phyloP scores from a whole-genome alignment of 35 echinoderm and acorn worm genomes.

The Diadema setosum region DNA sequence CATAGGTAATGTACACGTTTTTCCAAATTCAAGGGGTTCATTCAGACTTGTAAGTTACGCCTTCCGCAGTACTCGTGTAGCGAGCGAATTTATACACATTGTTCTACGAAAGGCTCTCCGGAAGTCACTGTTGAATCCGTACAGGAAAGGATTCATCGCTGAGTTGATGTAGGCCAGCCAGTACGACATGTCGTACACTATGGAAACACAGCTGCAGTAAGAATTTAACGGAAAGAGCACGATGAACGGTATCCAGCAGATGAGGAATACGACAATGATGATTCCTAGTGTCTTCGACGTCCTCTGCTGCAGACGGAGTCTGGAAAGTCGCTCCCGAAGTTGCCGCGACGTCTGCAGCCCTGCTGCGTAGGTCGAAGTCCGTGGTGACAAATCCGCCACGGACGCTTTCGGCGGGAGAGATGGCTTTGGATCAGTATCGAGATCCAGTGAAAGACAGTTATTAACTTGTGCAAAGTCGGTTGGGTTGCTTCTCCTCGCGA shows the following conservation, averaged over 20 bases:
- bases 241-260: conserved; percentile 57
- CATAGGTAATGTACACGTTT: too few relatives aligned
- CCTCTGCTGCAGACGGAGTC: background rate
- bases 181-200: conserved; percentile 36
- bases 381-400: too few relatives aligned
- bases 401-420: too few relatives aligned
- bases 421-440: too few relatives aligned
- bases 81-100: too few relatives aligned
- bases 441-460: too few relatives aligned
- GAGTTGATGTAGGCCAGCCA: conserved; percentile 72
- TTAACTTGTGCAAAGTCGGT: too few relatives aligned
- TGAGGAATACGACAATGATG: conserved; percentile 13
- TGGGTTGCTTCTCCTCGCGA: background rate
- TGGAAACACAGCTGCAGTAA: conserved; percentile 19
- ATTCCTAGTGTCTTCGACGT: conserved; percentile 57
- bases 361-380: background rate
- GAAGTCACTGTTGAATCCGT: conserved; percentile 56
- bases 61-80: too few relatives aligned
- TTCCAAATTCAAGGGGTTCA: too few relatives aligned
- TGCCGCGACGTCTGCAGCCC: background rate
- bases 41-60: too few relatives aligned
- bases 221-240: conserved; percentile 40
- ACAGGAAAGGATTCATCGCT: conserved; percentile 47
- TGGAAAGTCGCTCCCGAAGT: background rate
- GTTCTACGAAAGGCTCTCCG: conserved; percentile 31